Evolutionary conservation across 2,113 vertebrate species (phyloP).

Genomic region (Tiliqua scincoides): DNA sequence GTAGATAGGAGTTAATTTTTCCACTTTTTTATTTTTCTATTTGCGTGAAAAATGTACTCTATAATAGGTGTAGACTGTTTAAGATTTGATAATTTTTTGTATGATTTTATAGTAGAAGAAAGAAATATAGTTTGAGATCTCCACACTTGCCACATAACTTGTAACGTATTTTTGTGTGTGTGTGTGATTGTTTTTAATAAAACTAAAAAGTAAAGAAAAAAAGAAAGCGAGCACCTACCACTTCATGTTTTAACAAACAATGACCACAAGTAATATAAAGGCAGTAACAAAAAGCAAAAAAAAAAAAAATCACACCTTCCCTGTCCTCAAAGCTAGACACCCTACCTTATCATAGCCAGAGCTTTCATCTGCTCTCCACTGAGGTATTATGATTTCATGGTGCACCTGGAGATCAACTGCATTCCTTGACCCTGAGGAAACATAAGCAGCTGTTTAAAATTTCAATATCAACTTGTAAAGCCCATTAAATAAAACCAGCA

Average conservation of each 20-base stretch:
- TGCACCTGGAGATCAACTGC: slow-evolving; percentile 32
- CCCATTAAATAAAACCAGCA: not conserved
- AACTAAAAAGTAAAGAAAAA: too few species aligned
- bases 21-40: too few species aligned
- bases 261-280: not conserved
- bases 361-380: slow-evolving; percentile 77
- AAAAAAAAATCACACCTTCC: not conserved
- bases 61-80: too few species aligned
- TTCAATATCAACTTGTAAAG: not conserved
- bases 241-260: not conserved
- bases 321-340: not conserved
- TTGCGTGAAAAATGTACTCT: too few species aligned
- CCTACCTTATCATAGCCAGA: slow-evolving; percentile 68
- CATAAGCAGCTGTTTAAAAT: slow-evolving; percentile 25
- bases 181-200: too few species aligned
- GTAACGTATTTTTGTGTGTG: not conserved
- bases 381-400: slow-evolving; percentile 83
- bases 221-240: too few species aligned
- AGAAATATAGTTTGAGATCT: too few species aligned
- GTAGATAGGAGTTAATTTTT: too few species aligned
- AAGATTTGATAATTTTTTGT: too few species aligned
- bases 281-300: not conserved
- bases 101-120: too few species aligned
- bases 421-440: slow-evolving; percentile 32
- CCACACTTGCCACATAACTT: too few species aligned